Conservation (phyloP, 2,113 vertebrate genomes). For the Aegithalos caudatus region DNA sequence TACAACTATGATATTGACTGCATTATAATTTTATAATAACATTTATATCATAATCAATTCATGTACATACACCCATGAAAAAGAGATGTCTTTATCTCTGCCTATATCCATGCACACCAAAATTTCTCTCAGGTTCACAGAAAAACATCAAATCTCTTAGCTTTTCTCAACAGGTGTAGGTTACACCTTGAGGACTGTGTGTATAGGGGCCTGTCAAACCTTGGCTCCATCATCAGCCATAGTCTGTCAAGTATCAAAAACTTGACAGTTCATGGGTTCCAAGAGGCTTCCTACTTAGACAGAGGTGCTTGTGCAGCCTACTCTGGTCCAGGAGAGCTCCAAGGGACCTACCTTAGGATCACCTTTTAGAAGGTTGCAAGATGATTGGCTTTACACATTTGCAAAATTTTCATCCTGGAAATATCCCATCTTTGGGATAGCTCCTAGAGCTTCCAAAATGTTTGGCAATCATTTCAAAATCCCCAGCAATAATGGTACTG, state of each 20-base stretch:
- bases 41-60: background rate
- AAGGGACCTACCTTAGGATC: background rate
- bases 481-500: too few relatives aligned
- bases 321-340: background rate
- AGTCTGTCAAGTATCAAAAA: rapidly evolving
- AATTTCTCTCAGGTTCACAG: background rate
- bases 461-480: background rate
- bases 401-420: background rate
- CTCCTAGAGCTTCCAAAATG: rapidly evolving
- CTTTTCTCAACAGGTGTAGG: background rate
- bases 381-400: background rate
- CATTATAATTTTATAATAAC: background rate
- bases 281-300: background rate
- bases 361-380: background rate
- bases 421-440: background rate
- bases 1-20: background rate
- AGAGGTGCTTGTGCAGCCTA: background rate
- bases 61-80: too few relatives aligned
- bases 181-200: background rate
- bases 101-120: background rate
- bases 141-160: background rate
- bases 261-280: background rate
- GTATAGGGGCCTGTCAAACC: background rate
- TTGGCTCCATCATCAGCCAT: background rate
- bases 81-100: background rate